These are phyloP conservation scores for Anarsia innoxiella DNA, from an alignment of 2,888 invertebrate species.

Conservation along the genomic window DNA sequence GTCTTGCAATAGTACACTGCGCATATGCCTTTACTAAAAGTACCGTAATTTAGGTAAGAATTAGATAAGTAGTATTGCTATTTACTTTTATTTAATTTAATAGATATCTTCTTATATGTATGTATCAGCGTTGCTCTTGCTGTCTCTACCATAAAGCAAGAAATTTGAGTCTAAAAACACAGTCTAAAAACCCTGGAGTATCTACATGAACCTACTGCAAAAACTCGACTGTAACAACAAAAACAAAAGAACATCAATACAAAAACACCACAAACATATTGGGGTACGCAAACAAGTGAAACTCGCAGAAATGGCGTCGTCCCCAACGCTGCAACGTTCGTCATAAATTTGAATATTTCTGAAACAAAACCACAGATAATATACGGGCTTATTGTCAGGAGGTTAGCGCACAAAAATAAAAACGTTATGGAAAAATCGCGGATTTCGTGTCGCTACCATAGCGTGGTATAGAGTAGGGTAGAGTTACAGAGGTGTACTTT, in stretches of 20 bases:
- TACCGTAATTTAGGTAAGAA: too few species aligned
- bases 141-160: too few species aligned
- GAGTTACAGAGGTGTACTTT: background rate
- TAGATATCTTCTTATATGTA: too few species aligned
- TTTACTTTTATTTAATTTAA: too few species aligned
- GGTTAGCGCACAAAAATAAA: slow-evolving; percentile 41
- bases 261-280: slow-evolving; percentile 29
- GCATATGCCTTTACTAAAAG: too few species aligned
- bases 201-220: too few species aligned
- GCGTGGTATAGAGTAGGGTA: slow-evolving; percentile 26
- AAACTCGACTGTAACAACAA: background rate
- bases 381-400: slow-evolving; percentile 66
- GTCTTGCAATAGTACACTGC: too few species aligned
- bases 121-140: too few species aligned
- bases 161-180: too few species aligned
- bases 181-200: too few species aligned
- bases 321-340: slow-evolving; percentile 35
- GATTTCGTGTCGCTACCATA: slow-evolving; percentile 43
- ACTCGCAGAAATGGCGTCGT: slow-evolving; percentile 41
- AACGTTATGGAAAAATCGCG: slow-evolving; percentile 50
- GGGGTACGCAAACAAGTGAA: slow-evolving; percentile 29
- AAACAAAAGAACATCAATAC: background rate
- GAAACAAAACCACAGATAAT: slow-evolving; percentile 54
- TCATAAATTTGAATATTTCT: slow-evolving; percentile 72
- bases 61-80: too few species aligned